A percentile compares a stretch with the other conserved stretches of the same genome.
Conservation (phyloP, 2,113 vertebrate species). For the Symphodus melops region DNA sequence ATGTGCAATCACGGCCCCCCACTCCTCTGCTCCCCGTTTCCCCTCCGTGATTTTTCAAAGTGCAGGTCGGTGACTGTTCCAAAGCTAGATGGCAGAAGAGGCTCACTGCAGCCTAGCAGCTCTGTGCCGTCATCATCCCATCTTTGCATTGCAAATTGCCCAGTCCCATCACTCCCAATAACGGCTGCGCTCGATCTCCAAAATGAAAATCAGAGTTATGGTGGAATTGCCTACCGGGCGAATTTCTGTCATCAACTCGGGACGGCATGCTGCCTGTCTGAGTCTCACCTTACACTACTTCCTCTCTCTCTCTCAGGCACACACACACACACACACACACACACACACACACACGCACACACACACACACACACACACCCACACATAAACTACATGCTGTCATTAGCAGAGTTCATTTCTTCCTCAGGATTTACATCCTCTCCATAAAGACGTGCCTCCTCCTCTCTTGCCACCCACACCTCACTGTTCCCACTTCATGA, state of each 20-base stretch:
- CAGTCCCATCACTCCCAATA: slow-evolving; percentile 68
- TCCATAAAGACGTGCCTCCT: slow-evolving; percentile 33
- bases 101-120: slow-evolving; percentile 66
- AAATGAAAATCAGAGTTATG: slow-evolving; percentile 74
- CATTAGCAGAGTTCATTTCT: slow-evolving; percentile 63
- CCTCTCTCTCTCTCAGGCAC: too few relatives aligned
- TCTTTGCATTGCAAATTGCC: slow-evolving; percentile 76
- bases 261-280: slow-evolving; percentile 48
- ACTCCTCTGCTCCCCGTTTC: slow-evolving; percentile 23
- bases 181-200: slow-evolving; percentile 62
- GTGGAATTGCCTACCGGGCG: slow-evolving; percentile 61
- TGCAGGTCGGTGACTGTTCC: slow-evolving; percentile 64
- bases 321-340: background rate
- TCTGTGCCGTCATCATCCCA: slow-evolving; percentile 69
- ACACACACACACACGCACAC: background rate
- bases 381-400: slow-evolving; percentile 27
- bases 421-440: slow-evolving; percentile 53
- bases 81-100: slow-evolving; percentile 83
- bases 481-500: slow-evolving; percentile 59
- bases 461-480: slow-evolving; percentile 51
- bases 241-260: slow-evolving; percentile 68
- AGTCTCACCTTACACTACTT: slow-evolving; percentile 27
- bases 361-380: slow-evolving; percentile 1
- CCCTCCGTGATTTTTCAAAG: slow-evolving; percentile 10
- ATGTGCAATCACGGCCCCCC: slow-evolving; percentile 7